Base-by-base conservation (phyloP, 2,113 vertebrate genomes). In the Chaenogobius annularis region DNA sequence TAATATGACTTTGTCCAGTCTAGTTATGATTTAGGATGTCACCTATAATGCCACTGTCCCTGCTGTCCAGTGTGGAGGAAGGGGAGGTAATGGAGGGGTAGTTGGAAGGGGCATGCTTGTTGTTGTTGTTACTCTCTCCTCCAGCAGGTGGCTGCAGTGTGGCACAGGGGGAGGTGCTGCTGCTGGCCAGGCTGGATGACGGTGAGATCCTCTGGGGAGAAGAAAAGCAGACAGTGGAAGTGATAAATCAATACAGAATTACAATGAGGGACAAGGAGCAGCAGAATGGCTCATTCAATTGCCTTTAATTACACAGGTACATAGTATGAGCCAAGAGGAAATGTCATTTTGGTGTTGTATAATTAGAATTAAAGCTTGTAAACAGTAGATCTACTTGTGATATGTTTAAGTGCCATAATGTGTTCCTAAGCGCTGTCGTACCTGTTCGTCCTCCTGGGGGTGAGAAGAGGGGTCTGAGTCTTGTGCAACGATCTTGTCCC, bases 11-110 rank as follows among this genome's bases (percentile, higher is more conserved):
- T 40, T 40, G 37, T 40, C 37, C 37, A 40, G 3, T 35, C 35
- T 35, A n/a, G n/a, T 40, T 40, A 40, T 9, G 6, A 9, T 35
- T 47, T 22, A 35, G 14, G 0, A 0, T 20, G 62, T 94, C 81
- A 98, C 97, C 97, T 54, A 98, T 98, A 85, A 98, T 98, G 26
- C 97, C 97, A 10, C 96, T 98, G 90, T 98, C 97, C 68, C 96
- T 90, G 95, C 97, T 98, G 91, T 98, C 97, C 77, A 98, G 94
- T 0, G 97, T 98, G 56, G 97, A 98, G 0, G 96, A 95, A 23
- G 96, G 97, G 84, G 96, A 96, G 69, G 95, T 95, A 83, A 96
- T 93, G 0, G 94, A 93, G 20, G 94, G 95, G 1, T 95, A 95
- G 90, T 77, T 91, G 80, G 94, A 92, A 10, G 80, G 78, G 47